Base-by-base conservation (phyloP, 2,888 invertebrate species). In the Notodonta dromedarius region DNA sequence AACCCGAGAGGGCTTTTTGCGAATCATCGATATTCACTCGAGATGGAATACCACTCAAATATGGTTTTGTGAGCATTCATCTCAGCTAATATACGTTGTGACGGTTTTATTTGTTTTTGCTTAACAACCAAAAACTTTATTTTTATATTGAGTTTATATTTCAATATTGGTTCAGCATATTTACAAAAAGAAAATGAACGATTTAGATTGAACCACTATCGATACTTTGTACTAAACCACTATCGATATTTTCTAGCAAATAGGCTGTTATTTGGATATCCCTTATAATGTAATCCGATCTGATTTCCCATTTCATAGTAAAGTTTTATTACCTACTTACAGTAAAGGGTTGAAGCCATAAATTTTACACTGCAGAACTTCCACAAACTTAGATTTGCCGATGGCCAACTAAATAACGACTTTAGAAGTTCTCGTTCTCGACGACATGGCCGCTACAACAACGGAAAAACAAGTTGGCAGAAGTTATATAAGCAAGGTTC, bases 1-100 rank as follows among this genome's bases (percentile, higher is more conserved):
- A 39, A 54, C 54, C 11, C 35, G 39, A 39, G 39, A 39, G 39
- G 32, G 54, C 39, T 54, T 54, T 54, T 54, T 54, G 35, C 35
- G 54, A 54, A 24, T 54, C 54, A 54, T 54, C 39, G 54, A 54
- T 54, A 54, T 54, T 54, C 54, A 54, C 39, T 54, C 39, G 54
- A 39, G 54, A 54, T 39, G 54, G 54, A 54, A 54, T 54, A 39
- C 54, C 35, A 14, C 13, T 39, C 9, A 39, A 54, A 14, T 54
- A 54, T 39, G 35, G 54, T n/a, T 54, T 35, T 54, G 39, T 52
- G 52, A 52, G 52, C 52, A 52, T 13, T 52, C 52, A 52, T 32
- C 16, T 52, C 5, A 8, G 16, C 14, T 16, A 50, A 50, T 50
- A 46, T 46, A 42, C 42, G n/a, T n/a, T 48, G n/a, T 14, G 48